A percentile compares a stretch with the other conserved stretches of the same genome.
These are phyloP conservation scores for Trissolcus basalis DNA, from an alignment of 1,140 invertebrate species.

Conservation along the genomic window DNA sequence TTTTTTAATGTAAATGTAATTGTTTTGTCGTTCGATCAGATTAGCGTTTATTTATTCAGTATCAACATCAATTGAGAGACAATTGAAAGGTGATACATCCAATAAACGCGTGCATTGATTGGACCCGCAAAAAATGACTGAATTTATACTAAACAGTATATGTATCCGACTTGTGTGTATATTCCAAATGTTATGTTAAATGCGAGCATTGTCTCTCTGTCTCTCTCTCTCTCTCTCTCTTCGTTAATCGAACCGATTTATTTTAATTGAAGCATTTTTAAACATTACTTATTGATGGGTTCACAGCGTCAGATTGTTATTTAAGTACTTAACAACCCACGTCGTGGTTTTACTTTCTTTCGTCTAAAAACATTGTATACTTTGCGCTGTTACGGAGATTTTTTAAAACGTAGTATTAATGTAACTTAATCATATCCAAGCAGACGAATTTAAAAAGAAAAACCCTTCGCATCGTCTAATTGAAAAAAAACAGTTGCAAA, in stretches of 20 bases:
- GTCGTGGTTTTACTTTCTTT: constrained; percentile 9
- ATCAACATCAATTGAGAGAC: neutral
- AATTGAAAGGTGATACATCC: no score
- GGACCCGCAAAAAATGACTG: constrained; percentile 22
- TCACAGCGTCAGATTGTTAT: no score
- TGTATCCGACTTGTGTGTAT: no score
- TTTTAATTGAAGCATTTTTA: no score
- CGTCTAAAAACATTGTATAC: constrained; percentile 1
- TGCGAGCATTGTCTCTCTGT: no score
- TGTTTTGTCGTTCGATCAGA: constrained; percentile 23
- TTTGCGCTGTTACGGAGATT: neutral
- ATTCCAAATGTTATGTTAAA: no score
- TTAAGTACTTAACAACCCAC: no score
- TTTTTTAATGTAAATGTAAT: constrained; percentile 10
- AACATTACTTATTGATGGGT: no score
- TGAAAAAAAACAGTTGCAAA: no score
- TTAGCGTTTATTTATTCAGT: constrained; percentile 20
- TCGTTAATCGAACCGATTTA: no score
- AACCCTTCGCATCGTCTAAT: neutral
- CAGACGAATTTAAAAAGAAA: neutral
- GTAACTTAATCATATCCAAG: neutral
- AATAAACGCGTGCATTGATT: no score
- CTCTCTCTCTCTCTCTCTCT: no score
- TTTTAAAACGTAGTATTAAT: neutral
- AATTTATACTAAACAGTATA: constrained; percentile 11